Evolutionary conservation across 2,797 vertebrate genomes (phyloP), one percentile per base, ranked within the genome.

Genomic region (Sebastes oblongus): DNA sequence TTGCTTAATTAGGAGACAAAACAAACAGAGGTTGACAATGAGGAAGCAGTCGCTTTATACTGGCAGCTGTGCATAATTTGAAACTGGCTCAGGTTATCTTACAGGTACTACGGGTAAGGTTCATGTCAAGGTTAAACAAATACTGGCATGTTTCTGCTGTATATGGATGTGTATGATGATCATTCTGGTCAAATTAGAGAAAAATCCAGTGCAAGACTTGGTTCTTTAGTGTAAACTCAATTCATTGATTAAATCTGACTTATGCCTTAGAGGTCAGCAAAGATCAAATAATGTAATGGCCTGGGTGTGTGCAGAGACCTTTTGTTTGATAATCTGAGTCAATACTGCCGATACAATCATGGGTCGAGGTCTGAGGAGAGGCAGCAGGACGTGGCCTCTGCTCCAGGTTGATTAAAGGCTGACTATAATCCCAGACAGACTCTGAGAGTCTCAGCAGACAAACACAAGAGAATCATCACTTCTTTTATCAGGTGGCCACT

Each of bases 1-100:
- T 94, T 93, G 87, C 88, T 86, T 94, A 90, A 96, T 95, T 94
- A 95, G 78, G 76, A 86, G 81, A 85, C 79, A 88, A 94, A 94
- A 94, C 86, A 88, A 95, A 93, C 83, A 82, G 70, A 72, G 88
- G 85, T 78, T 84, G 75, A 88, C 80, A 81, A 88, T 58, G 72
- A 88, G 78, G 86, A 87, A 88, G 75, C 65, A 69, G 78, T 75
- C 58, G 77, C 50, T 85, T 77, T 46, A 60, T 59, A 42, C 54
- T 54, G 66, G 69, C 69, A 81, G 79, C 66, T 71, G 66, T 6
- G 66, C 60, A 20, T 52, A 11, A 62, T 81, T 30, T 66, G 11
- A 75, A 67, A 66, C 52, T 25, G 30, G 20, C 30, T 20, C 12
- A 30, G 29, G 46, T 54, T 61, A 20, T 61, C 5, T 60, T 24